Conservation (phyloP, 2,888 invertebrate species). For the Lycia hirtaria region DNA sequence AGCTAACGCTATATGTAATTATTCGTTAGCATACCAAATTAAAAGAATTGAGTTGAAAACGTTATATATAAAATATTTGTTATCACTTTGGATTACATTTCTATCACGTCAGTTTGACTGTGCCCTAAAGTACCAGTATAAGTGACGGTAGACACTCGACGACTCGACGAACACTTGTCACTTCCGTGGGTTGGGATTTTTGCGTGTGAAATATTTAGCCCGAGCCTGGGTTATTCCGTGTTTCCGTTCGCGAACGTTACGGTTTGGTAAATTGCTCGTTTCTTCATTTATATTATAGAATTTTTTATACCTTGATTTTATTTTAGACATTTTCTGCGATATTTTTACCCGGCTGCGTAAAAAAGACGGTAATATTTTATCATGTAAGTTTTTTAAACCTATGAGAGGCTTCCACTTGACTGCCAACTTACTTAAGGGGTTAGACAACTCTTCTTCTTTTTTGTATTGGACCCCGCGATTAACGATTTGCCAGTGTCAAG, state of each 20-base stretch:
- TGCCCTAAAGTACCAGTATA: slow-evolving; percentile 9
- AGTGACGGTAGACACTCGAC: slow-evolving; percentile 27
- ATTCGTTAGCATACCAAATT: no score
- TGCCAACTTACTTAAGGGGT: no score
- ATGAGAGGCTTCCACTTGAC: no score
- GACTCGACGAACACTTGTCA: slow-evolving; percentile 31
- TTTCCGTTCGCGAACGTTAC: background rate
- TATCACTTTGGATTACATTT: background rate
- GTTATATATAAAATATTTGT: background rate
- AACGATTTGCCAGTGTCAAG: no score
- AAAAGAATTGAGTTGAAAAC: background rate
- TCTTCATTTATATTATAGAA: background rate
- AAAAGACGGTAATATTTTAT: no score
- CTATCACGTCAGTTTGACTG: background rate
- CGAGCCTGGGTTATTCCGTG: slow-evolving; percentile 4
- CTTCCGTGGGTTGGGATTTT: slow-evolving; percentile 24
- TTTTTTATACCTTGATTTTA: background rate
- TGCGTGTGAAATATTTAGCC: slow-evolving; percentile 27
- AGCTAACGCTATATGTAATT: no score
- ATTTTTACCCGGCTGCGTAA: no score
- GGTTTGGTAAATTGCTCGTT: slow-evolving; percentile 2
- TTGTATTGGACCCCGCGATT: no score
- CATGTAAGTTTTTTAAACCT: no score
- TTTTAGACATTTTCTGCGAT: background rate
- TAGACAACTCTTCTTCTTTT: no score